Evolutionary conservation across 1,140 invertebrate genomes (phyloP).

Genomic region (Drosophila yakuba): DNA sequence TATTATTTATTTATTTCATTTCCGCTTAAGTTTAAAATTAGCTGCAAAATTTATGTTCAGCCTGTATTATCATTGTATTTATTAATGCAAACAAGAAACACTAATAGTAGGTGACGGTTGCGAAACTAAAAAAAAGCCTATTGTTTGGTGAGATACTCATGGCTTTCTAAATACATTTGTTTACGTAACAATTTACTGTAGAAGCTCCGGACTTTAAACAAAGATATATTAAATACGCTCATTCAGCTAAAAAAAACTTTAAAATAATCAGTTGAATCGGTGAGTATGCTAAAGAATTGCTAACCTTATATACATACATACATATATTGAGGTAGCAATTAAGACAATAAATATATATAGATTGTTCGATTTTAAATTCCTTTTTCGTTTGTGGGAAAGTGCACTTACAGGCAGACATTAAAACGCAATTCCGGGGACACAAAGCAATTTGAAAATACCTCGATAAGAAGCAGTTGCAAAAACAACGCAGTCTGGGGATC

Average conservation of each 20-base stretch:
- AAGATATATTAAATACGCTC: too few relatives aligned
- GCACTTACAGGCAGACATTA: conserved; percentile 28
- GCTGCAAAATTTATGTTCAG: background rate
- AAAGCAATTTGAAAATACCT: conserved; percentile 36
- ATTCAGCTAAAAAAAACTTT: too few relatives aligned
- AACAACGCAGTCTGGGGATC: conserved; percentile 22
- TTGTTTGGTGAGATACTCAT: conserved; percentile 1
- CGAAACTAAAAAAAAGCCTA: background rate
- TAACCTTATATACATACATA: too few relatives aligned
- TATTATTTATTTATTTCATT: too few relatives aligned
- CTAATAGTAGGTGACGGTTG: background rate
- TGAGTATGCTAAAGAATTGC: too few relatives aligned
- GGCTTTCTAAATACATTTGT: conserved; percentile 2
- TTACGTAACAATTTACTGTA: background rate
- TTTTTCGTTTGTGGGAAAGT: conserved; percentile 2
- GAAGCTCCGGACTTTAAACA: background rate
- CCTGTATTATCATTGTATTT: background rate
- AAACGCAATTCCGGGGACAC: conserved; percentile 36
- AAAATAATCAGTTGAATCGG: too few relatives aligned
- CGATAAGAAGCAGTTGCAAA: conserved; percentile 25
- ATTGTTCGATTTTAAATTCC: conserved; percentile 14
- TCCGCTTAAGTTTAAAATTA: too few relatives aligned
- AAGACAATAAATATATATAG: background rate
- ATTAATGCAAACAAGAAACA: background rate
- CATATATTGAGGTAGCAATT: too few relatives aligned